These are phyloP conservation scores for Phrynosoma platyrhinos DNA, from an alignment of 2,113 vertebrate species.

Conservation along the genomic window DNA sequence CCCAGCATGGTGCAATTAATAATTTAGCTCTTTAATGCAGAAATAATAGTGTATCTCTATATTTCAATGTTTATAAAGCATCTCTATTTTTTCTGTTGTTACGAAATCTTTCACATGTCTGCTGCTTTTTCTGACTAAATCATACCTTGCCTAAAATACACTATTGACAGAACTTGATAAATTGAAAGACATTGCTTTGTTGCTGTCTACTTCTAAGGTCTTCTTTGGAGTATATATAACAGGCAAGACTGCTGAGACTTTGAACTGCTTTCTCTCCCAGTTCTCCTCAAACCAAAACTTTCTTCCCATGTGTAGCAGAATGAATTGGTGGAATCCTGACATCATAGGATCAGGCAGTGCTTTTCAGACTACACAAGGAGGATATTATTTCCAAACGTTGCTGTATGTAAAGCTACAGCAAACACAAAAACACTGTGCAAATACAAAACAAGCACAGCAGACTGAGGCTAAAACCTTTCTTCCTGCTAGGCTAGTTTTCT, in stretches of 20 bases:
- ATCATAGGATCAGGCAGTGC: background rate
- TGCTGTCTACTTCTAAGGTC: no score
- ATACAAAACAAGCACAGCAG: background rate
- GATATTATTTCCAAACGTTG: background rate
- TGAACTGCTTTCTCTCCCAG: background rate
- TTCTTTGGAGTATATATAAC: background rate
- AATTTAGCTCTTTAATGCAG: no score
- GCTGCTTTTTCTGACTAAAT: background rate
- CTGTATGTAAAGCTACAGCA: background rate
- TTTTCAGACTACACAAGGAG: background rate
- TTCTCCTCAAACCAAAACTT: background rate
- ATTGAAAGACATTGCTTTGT: no score
- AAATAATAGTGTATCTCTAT: background rate
- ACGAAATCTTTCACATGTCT: background rate
- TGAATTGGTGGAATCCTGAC: background rate
- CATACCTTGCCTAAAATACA: no score
- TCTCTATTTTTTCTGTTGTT: background rate
- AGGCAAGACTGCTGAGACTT: no score
- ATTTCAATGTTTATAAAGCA: background rate
- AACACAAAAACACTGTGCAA: background rate
- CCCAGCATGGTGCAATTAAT: background rate
- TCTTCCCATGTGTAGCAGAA: background rate
- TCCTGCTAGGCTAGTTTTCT: constrained; percentile 7
- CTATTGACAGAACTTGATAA: no score
- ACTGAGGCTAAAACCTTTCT: background rate